These are phyloP conservation scores for Noctua fimbriata DNA, from an alignment of 2,888 invertebrate genomes.

Conservation along the genomic window DNA sequence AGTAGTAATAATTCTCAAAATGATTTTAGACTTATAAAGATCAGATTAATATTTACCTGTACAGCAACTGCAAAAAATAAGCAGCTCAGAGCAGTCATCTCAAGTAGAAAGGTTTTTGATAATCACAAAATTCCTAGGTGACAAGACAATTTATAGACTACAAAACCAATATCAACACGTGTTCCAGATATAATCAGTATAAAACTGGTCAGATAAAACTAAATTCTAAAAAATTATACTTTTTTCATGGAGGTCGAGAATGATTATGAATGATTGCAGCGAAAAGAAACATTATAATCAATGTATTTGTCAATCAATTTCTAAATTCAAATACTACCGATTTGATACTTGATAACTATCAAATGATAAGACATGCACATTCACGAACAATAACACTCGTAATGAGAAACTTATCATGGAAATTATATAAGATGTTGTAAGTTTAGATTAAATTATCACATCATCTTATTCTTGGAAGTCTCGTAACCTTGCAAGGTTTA, in stretches of 20 bases:
- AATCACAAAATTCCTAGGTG: background rate
- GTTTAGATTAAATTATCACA: background rate
- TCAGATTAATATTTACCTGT: conserved; percentile 30
- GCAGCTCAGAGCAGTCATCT: conserved; percentile 28
- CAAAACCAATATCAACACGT: background rate
- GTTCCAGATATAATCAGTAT: background rate
- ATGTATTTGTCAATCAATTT: background rate
- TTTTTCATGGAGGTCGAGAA: background rate
- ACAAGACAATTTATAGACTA: background rate
- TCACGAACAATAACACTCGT: background rate
- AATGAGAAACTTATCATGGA: background rate
- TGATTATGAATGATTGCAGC: background rate
- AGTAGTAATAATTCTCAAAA: background rate
- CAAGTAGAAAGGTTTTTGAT: background rate
- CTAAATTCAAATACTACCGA: background rate
- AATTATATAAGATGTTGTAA: conserved; percentile 16
- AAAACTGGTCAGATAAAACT: background rate
- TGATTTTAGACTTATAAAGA: background rate
- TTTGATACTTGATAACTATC: conserved; percentile 1
- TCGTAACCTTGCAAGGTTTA: background rate
- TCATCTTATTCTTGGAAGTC: background rate
- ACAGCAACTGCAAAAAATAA: conserved; percentile 13
- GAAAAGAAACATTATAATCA: conserved; percentile 20
- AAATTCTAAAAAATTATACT: background rate
- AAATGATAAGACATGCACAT: conserved; percentile 43